Percentiles rank a stretch among this genome's conserved stretches.
Conservation (phyloP, 2,888 invertebrate genomes). For the Platypus cylindrus region DNA sequence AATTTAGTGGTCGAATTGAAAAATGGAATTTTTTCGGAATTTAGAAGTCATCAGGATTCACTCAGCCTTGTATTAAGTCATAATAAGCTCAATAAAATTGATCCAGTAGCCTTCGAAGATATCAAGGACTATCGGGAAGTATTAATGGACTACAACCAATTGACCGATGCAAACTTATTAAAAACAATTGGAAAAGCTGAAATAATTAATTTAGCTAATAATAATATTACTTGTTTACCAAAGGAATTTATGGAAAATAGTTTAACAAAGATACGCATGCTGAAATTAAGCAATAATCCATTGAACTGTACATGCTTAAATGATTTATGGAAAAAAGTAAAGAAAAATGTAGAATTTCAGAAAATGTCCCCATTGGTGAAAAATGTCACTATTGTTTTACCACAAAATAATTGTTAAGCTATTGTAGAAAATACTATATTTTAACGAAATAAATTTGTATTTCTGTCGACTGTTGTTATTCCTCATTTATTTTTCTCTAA, state of each 20-base stretch:
- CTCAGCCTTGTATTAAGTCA: conserved; percentile 23
- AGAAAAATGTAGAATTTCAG: conserved; percentile 16
- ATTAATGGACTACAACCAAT: conserved; percentile 23
- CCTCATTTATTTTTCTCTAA: too few species aligned
- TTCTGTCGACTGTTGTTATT: too few species aligned
- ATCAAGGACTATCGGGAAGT: conserved; percentile 21
- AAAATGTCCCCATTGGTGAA: conserved; percentile 17
- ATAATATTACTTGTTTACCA: conserved; percentile 23
- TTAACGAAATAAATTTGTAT: too few species aligned
- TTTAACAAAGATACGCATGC: conserved; percentile 18
- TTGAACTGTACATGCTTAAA: conserved; percentile 22
- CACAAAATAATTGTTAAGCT: conserved; percentile 11
- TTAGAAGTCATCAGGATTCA: conserved; percentile 18
- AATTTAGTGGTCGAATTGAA: conserved; percentile 24
- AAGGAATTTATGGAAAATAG: conserved; percentile 22
- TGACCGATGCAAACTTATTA: conserved; percentile 17
- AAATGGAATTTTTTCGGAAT: conserved; percentile 18
- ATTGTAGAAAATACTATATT: too few species aligned
- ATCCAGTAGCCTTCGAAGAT: conserved; percentile 21
- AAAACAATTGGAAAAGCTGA: conserved; percentile 19
- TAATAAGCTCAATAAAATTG: conserved; percentile 23
- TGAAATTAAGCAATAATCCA: conserved; percentile 20
- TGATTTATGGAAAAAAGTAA: conserved; percentile 15
- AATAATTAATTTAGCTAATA: conserved; percentile 21
- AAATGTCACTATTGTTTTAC: conserved; percentile 15